Conservation (phyloP, 2,113 vertebrate genomes). For the Peromyscus leucopus region DNA sequence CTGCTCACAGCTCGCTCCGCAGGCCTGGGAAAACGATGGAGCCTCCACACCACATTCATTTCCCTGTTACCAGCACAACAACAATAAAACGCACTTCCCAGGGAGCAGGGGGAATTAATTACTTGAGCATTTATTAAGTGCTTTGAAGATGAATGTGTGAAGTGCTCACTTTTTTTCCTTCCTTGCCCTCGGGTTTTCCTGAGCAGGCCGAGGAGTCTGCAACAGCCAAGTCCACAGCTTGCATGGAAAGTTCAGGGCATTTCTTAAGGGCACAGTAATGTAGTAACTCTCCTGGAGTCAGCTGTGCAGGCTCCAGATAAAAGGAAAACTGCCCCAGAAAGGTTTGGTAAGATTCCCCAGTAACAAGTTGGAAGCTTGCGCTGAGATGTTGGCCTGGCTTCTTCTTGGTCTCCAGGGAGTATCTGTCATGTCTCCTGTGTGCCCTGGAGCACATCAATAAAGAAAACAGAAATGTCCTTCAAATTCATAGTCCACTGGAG, state of each 20-base stretch:
- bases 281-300: constrained; percentile 51
- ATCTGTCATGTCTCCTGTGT: neutral
- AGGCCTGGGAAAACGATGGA: constrained; percentile 56
- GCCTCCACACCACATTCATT: neutral
- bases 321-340: neutral
- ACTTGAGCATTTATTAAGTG: constrained; percentile 74
- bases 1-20: fast-evolving
- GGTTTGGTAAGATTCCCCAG: neutral
- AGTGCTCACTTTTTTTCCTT: constrained; percentile 71
- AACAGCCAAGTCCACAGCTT: constrained; percentile 39
- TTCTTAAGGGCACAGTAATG: constrained; percentile 7
- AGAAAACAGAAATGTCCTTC: neutral
- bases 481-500: neutral
- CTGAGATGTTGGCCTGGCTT: neutral
- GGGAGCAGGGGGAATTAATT: constrained; percentile 73
- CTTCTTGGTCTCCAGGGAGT: neutral
- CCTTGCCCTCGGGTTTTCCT: constrained; percentile 71
- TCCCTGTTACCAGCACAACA: constrained; percentile 42
- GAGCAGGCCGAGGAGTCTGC: neutral
- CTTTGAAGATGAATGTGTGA: constrained; percentile 78
- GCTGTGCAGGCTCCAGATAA: neutral
- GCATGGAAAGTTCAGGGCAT: constrained; percentile 4
- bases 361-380: neutral
- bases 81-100: constrained; percentile 77
- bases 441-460: neutral